Conservation (phyloP, 2,113 vertebrate species). For the Pelusios castaneus region DNA sequence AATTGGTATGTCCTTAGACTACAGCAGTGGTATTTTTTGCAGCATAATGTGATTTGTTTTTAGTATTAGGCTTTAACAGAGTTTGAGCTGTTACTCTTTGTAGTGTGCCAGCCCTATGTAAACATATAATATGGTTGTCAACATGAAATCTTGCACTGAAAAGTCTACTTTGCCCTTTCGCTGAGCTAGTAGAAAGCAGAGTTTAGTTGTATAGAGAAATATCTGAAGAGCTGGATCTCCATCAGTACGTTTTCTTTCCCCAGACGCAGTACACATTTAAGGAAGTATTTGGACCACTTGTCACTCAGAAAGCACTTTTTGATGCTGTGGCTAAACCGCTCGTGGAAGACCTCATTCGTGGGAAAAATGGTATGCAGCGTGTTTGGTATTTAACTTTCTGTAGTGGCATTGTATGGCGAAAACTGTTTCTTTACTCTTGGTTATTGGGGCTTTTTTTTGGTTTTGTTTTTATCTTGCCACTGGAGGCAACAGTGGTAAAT, state of each 20-base stretch:
- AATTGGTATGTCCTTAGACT: background rate
- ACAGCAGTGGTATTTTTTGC: background rate
- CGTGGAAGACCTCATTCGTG: constrained; percentile 90
- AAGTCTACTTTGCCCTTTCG: background rate
- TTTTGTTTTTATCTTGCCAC: background rate
- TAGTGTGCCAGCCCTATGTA: background rate
- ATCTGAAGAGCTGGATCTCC: rapidly evolving
- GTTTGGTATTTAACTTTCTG: background rate
- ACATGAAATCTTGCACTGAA: background rate
- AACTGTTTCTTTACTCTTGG: rapidly evolving
- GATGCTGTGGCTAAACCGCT: constrained; percentile 90
- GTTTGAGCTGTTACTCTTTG: background rate
- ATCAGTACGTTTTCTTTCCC: rapidly evolving
- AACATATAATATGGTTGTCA: background rate
- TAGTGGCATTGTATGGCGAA: background rate
- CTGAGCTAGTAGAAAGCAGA: background rate
- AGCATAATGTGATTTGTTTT: background rate
- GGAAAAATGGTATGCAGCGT: constrained; percentile 88
- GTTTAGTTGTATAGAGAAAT: rapidly evolving
- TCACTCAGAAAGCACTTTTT: constrained; percentile 89
- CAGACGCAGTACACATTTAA: constrained; percentile 96
- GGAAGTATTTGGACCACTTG: constrained; percentile 88
- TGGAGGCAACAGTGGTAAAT: rapidly evolving
- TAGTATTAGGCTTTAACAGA: background rate
- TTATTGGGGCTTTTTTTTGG: no score